A percentile compares a stretch with the other conserved stretches of the same genome.
phyloP scores from a whole-genome alignment of 1,140 invertebrate species.

The Solenopsis invicta region DNA sequence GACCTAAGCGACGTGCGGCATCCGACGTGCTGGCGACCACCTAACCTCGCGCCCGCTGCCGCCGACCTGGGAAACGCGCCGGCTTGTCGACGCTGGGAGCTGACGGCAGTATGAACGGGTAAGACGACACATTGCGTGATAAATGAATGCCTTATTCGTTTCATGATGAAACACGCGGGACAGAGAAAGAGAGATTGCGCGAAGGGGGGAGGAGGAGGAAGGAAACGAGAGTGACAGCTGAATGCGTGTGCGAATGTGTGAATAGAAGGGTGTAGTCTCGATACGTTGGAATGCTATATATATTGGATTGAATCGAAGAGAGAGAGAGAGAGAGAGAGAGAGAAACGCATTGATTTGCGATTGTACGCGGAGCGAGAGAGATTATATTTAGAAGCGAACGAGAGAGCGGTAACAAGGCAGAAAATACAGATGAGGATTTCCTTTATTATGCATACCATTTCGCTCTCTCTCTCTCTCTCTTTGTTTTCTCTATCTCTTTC shows the following conservation, averaged over 20 bases:
- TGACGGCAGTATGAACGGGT: constrained; percentile 82
- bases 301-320: neutral
- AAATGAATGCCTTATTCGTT: neutral
- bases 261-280: constrained; percentile 25
- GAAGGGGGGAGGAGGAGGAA: neutral
- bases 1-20: too few relatives aligned
- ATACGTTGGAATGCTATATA: neutral
- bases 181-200: neutral
- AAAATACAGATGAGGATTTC: neutral
- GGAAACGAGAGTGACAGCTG: constrained; percentile 26
- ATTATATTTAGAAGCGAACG: neutral
- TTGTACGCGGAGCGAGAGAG: constrained; percentile 36
- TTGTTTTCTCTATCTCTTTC: neutral
- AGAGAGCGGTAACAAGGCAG: neutral
- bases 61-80: constrained; percentile 37
- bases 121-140: constrained; percentile 62
- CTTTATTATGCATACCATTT: constrained; percentile 24
- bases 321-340: neutral
- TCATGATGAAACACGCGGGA: neutral
- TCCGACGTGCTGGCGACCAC: constrained; percentile 63
- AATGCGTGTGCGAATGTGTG: neutral
- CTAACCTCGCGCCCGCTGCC: constrained; percentile 69
- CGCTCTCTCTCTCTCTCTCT: neutral
- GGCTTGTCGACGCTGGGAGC: constrained; percentile 68
- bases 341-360: constrained; percentile 59